Conservation (phyloP, 2,888 invertebrate species). For the Epiblema foenella region DNA sequence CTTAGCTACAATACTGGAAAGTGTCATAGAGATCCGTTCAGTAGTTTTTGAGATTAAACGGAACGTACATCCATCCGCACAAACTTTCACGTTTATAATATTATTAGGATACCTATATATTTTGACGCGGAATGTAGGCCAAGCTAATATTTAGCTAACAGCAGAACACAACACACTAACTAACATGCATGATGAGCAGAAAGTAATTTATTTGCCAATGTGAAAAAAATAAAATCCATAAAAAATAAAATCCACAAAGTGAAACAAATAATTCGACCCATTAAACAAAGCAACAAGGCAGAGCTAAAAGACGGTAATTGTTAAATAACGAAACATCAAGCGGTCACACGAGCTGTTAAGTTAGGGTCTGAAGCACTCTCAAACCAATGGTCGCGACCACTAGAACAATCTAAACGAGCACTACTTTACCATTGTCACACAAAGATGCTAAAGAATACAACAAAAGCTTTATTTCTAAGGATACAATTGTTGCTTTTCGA, state of each 20-base stretch:
- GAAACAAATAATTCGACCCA: neutral
- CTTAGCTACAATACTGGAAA: too few species aligned
- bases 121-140: neutral
- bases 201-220: neutral
- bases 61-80: too few species aligned
- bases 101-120: too few species aligned
- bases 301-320: conserved; percentile 31
- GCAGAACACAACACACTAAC: neutral
- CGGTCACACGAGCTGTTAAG: conserved; percentile 34
- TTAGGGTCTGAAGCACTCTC: conserved; percentile 59
- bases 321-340: conserved; percentile 33
- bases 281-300: conserved; percentile 20
- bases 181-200: neutral
- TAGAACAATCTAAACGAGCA: conserved; percentile 76
- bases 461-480: conserved; percentile 71
- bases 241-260: neutral
- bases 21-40: too few species aligned
- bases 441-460: conserved; percentile 75
- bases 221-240: conserved; percentile 1
- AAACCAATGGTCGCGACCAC: conserved; percentile 51
- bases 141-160: neutral
- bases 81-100: too few species aligned
- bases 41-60: too few species aligned
- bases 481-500: conserved; percentile 76
- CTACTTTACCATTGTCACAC: conserved; percentile 68